Base-by-base conservation (phyloP, 2,888 invertebrate species). In the Carcina quercana region DNA sequence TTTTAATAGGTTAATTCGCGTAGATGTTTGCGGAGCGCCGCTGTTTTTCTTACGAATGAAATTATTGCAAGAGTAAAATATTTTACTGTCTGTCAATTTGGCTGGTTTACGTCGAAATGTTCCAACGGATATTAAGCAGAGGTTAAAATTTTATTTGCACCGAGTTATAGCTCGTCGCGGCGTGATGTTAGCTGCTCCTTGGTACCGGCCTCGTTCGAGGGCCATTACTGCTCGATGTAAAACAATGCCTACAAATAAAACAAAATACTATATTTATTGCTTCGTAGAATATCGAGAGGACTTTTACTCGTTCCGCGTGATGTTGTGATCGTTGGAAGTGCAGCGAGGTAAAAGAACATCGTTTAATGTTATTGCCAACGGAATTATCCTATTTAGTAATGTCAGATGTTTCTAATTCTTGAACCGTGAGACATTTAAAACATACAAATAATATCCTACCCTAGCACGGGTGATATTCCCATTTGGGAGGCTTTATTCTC, bases 41-140 rank as follows among this genome's bases (percentile, higher is more conserved):
- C 53, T 76, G 80, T 80, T 79, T 79, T 83, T 79, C 78, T 72
- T 70, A 58, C 69, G 78, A 80, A 82, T 76, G 66, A 79, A 82
- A 78, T 83, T 82, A 83, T 78, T 72, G 68, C 66, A 49, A 50
- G 71, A 65, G 74, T 83, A 80, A 83, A 83, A 83, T 82, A 82
- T 80, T 83, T 83, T 79, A 83, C 70, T 69, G 80, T 72, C 83
- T 79, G 83, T 80, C 83, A 78, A 80, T 83, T 82, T 72, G 62
- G 55, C 60, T 25, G 64, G 65, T 67, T 62, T 63, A 53, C 55
- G 65, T 58, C 50, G 66, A 64, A 70, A 64, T 59, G 63, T 64
- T 66, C 59, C 62, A 61, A 47, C 53, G 59, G 80, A 78, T 78
- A 79, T 80, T 80, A 79, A 79, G 68, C 75, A 74, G 82, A 72